These are phyloP conservation scores for Bolinopsis microptera DNA, from an alignment of 37 sponge, comb jelly and placozoan genomes.

Conservation along the genomic window DNA sequence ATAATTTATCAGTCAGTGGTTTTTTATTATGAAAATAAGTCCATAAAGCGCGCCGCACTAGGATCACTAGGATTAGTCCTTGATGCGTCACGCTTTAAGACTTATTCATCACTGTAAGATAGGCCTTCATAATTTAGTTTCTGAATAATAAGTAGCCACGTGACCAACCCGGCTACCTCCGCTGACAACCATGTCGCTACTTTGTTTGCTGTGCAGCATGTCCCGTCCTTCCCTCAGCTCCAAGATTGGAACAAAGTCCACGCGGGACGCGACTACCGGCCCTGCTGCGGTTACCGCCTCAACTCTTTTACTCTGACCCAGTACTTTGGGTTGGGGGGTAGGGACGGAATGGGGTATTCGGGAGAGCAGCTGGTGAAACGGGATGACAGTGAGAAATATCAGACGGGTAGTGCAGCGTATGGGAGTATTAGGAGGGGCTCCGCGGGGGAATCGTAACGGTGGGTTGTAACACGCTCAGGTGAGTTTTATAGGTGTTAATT, in stretches of 20 bases:
- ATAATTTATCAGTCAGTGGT: no score
- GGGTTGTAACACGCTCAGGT: no score
- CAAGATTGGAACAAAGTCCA: background rate
- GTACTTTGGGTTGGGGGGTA: background rate
- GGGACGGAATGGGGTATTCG: background rate
- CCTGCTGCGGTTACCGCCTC: background rate
- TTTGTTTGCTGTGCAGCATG: background rate
- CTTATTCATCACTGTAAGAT: no score
- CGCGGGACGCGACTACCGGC: background rate
- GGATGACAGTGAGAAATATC: background rate
- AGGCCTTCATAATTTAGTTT: no score
- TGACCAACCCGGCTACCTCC: background rate
- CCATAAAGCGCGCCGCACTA: no score
- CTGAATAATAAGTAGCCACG: background rate
- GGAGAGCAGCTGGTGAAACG: background rate
- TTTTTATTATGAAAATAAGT: no score
- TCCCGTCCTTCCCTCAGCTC: background rate
- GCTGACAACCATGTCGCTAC: background rate
- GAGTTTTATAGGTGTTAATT: no score
- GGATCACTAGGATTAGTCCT: no score
- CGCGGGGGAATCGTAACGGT: no score
- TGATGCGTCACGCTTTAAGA: no score
- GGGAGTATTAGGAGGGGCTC: no score
- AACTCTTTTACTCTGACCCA: background rate
- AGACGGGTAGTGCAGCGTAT: no score